Conservation (phyloP, 2,797 vertebrate species). For the Microchirus variegatus region DNA sequence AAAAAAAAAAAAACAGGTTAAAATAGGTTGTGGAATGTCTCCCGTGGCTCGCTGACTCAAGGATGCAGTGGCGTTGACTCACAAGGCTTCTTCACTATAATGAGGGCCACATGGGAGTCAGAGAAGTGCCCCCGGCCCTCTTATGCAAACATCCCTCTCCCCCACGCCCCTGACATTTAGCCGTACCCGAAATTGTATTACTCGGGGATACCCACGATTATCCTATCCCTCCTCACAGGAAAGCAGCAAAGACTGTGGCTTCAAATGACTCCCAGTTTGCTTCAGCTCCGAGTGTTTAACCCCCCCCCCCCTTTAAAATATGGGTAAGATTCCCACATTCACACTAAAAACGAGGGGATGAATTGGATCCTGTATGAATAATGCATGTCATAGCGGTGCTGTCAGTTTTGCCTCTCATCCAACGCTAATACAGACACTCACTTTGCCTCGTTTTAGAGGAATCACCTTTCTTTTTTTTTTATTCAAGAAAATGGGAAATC, state of each 20-base stretch:
- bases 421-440: slow-evolving; percentile 40
- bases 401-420: slow-evolving; percentile 36
- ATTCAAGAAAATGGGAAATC: slow-evolving; percentile 12
- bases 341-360: slow-evolving; percentile 39
- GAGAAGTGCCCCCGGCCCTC: slow-evolving; percentile 66
- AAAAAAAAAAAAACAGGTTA: slow-evolving; percentile 49
- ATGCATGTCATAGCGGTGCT: slow-evolving; percentile 52
- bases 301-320: slow-evolving; percentile 32
- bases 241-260: slow-evolving; percentile 53
- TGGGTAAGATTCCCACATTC: slow-evolving; percentile 55
- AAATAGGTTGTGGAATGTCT: slow-evolving; percentile 64
- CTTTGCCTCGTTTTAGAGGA: slow-evolving; percentile 46
- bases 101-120: slow-evolving; percentile 72
- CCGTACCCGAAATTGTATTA: slow-evolving; percentile 58
- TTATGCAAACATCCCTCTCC: slow-evolving; percentile 75
- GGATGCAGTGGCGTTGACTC: slow-evolving; percentile 75
- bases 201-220: slow-evolving; percentile 65
- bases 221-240: slow-evolving; percentile 48
- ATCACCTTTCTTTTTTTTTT: slow-evolving; percentile 4
- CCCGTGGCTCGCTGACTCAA: slow-evolving; percentile 68
- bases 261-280: slow-evolving; percentile 63
- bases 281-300: slow-evolving; percentile 53
- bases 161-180: slow-evolving; percentile 75
- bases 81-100: slow-evolving; percentile 78
- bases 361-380: slow-evolving; percentile 63